Evolutionary conservation across 2,113 vertebrate genomes (phyloP).

Genomic region (Uria aalge): DNA sequence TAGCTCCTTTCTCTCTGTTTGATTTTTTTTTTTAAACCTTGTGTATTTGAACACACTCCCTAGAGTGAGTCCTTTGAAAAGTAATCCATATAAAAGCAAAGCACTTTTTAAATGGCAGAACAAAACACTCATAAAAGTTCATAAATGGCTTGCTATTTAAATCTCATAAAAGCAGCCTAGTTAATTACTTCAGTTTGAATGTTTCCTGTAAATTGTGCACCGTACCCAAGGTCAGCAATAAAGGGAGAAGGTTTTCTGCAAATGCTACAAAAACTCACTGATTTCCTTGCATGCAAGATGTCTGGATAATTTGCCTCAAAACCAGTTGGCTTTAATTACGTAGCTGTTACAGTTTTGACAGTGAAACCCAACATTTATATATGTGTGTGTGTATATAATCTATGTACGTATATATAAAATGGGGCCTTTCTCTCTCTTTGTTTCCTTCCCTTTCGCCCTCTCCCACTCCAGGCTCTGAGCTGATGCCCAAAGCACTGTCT

Average conservation of each 20-base stretch:
- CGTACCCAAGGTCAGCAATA: constrained; percentile 64
- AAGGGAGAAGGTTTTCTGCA: constrained; percentile 25
- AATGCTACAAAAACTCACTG: neutral
- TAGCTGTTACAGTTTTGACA: neutral
- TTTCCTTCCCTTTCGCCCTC: neutral
- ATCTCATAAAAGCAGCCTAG: constrained; percentile 73
- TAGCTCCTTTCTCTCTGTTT: constrained; percentile 35
- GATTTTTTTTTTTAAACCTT: constrained; percentile 53
- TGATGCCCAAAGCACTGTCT: constrained; percentile 98
- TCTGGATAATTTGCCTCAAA: neutral
- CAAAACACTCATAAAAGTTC: constrained; percentile 75
- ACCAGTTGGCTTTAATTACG: neutral
- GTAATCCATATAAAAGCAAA: constrained; percentile 69
- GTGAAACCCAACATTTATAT: neutral
- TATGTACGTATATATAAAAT: accelerated
- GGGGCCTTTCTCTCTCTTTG: neutral
- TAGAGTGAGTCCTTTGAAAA: constrained; percentile 72
- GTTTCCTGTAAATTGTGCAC: constrained; percentile 62
- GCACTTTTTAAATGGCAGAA: constrained; percentile 62
- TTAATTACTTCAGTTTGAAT: constrained; percentile 78
- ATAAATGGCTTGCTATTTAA: constrained; percentile 73
- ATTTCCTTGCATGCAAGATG: neutral
- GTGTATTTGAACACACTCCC: constrained; percentile 75
- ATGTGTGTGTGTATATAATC: accelerated
- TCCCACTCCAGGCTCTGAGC: constrained; percentile 85